Evolutionary conservation across 2,888 invertebrate genomes (phyloP).

Genomic region (Diadromus collaris): DNA sequence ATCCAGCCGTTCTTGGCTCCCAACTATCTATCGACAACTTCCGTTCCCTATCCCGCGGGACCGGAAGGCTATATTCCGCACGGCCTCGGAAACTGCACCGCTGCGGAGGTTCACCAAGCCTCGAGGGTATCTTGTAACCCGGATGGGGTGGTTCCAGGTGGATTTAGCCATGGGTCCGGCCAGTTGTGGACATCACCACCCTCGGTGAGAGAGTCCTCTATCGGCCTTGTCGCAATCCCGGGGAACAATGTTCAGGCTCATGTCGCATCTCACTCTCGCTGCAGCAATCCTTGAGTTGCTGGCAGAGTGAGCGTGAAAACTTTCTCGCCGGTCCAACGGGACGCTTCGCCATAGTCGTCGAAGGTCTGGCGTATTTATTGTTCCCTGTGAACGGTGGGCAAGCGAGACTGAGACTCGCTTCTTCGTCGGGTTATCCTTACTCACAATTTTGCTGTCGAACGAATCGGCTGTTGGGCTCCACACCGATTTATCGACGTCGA

Average conservation of each 20-base stretch:
- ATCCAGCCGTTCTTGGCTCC: conserved; percentile 16
- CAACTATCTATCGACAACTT: conserved; percentile 57
- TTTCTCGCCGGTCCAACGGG: conserved; percentile 43
- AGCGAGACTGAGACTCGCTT: conserved; percentile 7
- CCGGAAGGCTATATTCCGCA: conserved; percentile 54
- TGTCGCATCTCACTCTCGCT: conserved; percentile 17
- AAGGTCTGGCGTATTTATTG: neutral
- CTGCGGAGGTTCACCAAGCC: conserved; percentile 30
- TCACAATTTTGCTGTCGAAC: neutral
- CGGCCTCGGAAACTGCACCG: conserved; percentile 35
- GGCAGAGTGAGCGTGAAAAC: conserved; percentile 33
- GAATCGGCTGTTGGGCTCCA: neutral
- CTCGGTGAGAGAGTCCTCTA: conserved; percentile 37
- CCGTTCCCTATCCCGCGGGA: conserved; percentile 58
- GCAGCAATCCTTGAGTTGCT: neutral
- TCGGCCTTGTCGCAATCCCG: conserved; percentile 53
- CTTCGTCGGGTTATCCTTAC: conserved; percentile 30
- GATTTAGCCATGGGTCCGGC: conserved; percentile 46
- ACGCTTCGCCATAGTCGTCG: neutral
- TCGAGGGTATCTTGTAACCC: conserved; percentile 30
- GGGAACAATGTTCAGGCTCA: conserved; percentile 51
- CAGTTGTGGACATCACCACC: conserved; percentile 52
- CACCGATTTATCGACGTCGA: conserved; percentile 49
- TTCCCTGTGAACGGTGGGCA: neutral
- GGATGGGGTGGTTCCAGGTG: conserved; percentile 12